Evolutionary conservation across 2,888 invertebrate genomes (phyloP).

Genomic region (Panopea generosa): DNA sequence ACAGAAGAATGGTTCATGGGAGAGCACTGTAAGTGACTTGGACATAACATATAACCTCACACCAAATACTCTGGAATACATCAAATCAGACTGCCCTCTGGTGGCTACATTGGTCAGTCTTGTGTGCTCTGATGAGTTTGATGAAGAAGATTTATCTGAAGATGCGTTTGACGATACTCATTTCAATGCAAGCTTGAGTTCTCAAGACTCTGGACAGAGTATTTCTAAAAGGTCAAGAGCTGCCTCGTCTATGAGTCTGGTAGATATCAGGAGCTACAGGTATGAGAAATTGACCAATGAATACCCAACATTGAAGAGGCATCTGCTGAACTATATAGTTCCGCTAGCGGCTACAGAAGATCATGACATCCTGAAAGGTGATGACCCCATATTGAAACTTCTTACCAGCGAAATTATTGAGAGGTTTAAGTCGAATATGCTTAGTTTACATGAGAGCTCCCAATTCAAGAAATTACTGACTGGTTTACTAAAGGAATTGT

Average conservation of each 20-base stretch:
- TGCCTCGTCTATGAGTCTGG: slow-evolving; percentile 77
- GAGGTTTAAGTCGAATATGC: slow-evolving; percentile 77
- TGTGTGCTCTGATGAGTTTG: slow-evolving; percentile 80
- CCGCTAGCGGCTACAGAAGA: slow-evolving; percentile 79
- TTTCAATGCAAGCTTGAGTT: slow-evolving; percentile 62
- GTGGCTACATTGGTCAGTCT: slow-evolving; percentile 82
- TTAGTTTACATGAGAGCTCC: slow-evolving; percentile 75
- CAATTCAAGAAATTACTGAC: slow-evolving; percentile 72
- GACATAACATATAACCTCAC: slow-evolving; percentile 71
- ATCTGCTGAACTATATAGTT: slow-evolving; percentile 76
- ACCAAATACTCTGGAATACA: slow-evolving; percentile 80
- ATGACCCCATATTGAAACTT: slow-evolving; percentile 79
- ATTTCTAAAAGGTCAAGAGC: slow-evolving; percentile 54
- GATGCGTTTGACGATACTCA: slow-evolving; percentile 73
- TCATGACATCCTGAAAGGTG: slow-evolving; percentile 73
- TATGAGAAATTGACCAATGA: slow-evolving; percentile 79
- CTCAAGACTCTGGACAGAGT: slow-evolving; percentile 24
- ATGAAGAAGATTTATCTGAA: slow-evolving; percentile 68
- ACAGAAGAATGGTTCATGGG: slow-evolving; percentile 19
- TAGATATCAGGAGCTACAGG: slow-evolving; percentile 80
- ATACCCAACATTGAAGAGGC: slow-evolving; percentile 78
- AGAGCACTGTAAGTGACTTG: slow-evolving; percentile 22
- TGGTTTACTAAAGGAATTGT: slow-evolving; percentile 71
- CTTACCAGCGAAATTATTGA: slow-evolving; percentile 77
- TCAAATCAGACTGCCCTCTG: slow-evolving; percentile 78